Percentiles rank a stretch among this genome's conserved stretches.
Conservation (phyloP, 2,797 vertebrate genomes). For the Sphaeramia orbicularis region DNA sequence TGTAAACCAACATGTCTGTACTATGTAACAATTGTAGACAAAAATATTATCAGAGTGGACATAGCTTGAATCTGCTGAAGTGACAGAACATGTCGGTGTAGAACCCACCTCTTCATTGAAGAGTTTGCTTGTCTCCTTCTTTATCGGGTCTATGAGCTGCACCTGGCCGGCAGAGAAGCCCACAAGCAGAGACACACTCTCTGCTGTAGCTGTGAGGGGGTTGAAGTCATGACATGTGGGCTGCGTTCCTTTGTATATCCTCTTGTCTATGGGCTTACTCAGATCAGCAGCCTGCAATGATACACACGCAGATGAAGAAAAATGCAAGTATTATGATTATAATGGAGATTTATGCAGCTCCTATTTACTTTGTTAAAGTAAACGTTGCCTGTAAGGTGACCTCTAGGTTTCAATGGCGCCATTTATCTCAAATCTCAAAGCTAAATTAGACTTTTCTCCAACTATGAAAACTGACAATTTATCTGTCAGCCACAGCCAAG, state of each 20-base stretch:
- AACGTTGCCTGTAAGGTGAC: not conserved
- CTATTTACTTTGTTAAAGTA: not conserved
- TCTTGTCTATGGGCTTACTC: constrained; percentile 99
- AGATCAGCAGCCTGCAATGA: constrained; percentile 92
- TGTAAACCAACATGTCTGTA: no score
- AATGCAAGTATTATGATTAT: not conserved
- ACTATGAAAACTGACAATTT: constrained; percentile 1
- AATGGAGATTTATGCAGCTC: not conserved
- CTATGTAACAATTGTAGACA: no score
- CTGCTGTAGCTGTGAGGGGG: constrained; percentile 96
- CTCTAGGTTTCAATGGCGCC: constrained; percentile 3
- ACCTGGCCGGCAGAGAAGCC: constrained; percentile 99
- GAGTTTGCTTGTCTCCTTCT: constrained; percentile 99
- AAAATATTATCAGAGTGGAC: no score
- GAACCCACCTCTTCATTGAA: constrained; percentile 98
- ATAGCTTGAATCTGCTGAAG: not conserved
- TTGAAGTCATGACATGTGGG: constrained; percentile 99
- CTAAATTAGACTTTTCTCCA: not conserved
- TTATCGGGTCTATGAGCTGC: constrained; percentile 99
- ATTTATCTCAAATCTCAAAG: not conserved
- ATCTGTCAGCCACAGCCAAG: not conserved
- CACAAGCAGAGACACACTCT: constrained; percentile 97
- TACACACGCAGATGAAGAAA: constrained; percentile 5
- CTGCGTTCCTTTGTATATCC: constrained; percentile 99
- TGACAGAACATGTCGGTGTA: constrained; percentile 15